Conservation (phyloP, 1,140 invertebrate species). For the Ctenoplectra terminalis region DNA sequence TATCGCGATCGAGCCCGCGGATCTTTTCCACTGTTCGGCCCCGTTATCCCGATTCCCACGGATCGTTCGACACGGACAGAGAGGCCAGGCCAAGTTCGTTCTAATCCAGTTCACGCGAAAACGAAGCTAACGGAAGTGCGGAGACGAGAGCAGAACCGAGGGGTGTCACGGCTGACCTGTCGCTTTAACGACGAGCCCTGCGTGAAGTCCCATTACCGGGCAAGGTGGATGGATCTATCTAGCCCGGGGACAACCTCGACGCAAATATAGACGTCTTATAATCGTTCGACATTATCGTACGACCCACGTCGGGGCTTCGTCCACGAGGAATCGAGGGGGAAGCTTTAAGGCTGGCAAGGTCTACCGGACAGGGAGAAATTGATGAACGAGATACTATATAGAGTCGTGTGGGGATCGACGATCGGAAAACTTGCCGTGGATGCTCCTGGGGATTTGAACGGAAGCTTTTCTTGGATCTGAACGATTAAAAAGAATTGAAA, state of each 20-base stretch:
- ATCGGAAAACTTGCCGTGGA: too few species aligned
- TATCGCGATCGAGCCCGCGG: conserved; percentile 26
- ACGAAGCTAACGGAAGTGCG: conserved; percentile 78
- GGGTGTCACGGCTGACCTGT: conserved; percentile 77
- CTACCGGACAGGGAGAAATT: conserved; percentile 3
- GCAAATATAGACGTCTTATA: conserved; percentile 40
- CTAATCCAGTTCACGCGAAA: conserved; percentile 80
- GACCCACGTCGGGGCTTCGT: background rate
- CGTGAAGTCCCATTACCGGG: conserved; percentile 49
- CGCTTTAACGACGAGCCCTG: conserved; percentile 70
- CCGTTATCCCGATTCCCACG: conserved; percentile 72
- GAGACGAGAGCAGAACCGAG: conserved; percentile 52
- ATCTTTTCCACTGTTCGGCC: conserved; percentile 2
- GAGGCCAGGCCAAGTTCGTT: conserved; percentile 69
- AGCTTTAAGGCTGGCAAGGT: background rate
- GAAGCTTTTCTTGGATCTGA: too few species aligned
- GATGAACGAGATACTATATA: background rate
- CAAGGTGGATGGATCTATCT: conserved; percentile 54
- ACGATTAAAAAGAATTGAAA: too few species aligned
- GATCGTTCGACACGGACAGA: conserved; percentile 51
- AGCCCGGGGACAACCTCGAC: background rate
- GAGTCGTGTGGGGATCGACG: too few species aligned
- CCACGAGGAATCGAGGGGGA: background rate
- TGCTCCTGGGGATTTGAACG: too few species aligned
- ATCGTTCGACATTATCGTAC: conserved; percentile 42